Percentiles rank a stretch among this genome's conserved stretches.
Conservation (phyloP, 2,888 invertebrate genomes). For the Watsonalla binaria region DNA sequence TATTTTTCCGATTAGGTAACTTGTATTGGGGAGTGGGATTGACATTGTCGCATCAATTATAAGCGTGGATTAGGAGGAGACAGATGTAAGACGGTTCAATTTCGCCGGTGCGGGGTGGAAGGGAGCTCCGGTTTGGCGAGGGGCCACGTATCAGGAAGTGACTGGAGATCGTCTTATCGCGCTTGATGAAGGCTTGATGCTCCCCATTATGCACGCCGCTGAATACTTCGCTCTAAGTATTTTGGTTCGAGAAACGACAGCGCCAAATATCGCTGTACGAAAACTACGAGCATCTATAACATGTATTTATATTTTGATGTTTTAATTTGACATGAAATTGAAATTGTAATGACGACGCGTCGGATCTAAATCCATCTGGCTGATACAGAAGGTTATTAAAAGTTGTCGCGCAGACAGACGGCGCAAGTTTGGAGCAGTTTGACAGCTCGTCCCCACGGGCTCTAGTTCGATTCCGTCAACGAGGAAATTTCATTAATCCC, state of each 20-base stretch:
- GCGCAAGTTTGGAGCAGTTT: slow-evolving; percentile 59
- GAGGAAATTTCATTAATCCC: slow-evolving; percentile 69
- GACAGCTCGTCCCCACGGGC: slow-evolving; percentile 59
- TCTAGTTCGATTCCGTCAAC: slow-evolving; percentile 62
- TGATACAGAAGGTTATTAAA: slow-evolving; percentile 73
- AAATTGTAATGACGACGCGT: slow-evolving; percentile 40
- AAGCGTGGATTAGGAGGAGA: slow-evolving; percentile 71
- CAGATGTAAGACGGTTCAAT: slow-evolving; percentile 76
- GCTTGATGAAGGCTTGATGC: slow-evolving; percentile 48
- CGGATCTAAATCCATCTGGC: slow-evolving; percentile 66
- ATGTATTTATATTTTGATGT: neutral
- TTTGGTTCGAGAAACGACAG: slow-evolving; percentile 1
- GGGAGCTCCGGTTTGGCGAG: slow-evolving; percentile 20
- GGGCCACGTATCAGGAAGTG: slow-evolving; percentile 59
- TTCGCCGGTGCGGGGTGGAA: slow-evolving; percentile 39
- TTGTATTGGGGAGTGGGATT: slow-evolving; percentile 62
- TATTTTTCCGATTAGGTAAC: slow-evolving; percentile 70
- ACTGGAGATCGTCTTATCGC: slow-evolving; percentile 53
- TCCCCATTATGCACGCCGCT: slow-evolving; percentile 38
- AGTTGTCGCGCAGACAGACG: slow-evolving; percentile 65
- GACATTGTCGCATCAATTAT: slow-evolving; percentile 78
- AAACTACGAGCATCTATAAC: neutral
- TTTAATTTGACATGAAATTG: slow-evolving; percentile 17
- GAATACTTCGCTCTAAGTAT: slow-evolving; percentile 16
- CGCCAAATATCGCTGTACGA: neutral